These are phyloP conservation scores for Aquatica leii DNA, from an alignment of 2,888 invertebrate genomes.

Conservation along the genomic window DNA sequence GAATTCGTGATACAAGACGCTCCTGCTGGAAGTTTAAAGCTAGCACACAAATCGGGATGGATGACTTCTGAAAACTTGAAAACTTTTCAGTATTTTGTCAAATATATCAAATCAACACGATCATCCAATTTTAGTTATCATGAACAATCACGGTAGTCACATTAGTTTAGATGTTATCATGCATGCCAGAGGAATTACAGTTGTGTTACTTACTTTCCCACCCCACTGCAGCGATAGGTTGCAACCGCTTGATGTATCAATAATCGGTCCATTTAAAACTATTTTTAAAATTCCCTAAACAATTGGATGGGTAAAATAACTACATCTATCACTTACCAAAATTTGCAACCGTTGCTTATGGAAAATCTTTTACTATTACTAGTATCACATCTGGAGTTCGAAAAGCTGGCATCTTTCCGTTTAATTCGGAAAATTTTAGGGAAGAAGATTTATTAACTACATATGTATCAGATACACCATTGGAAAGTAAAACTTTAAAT, in stretches of 20 bases:
- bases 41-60: background rate
- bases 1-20: constrained; percentile 11
- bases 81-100: background rate
- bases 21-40: constrained; percentile 11
- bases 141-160: constrained; percentile 9
- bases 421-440: constrained; percentile 4
- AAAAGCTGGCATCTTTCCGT: constrained; percentile 9
- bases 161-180: constrained; percentile 6
- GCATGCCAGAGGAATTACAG: constrained; percentile 3
- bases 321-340: constrained; percentile 7
- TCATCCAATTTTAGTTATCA: constrained; percentile 11
- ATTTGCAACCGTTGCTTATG: constrained; percentile 8
- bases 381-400: no score
- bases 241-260: no score
- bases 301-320: background rate
- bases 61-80: background rate
- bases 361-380: constrained; percentile 11
- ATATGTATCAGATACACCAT: background rate
- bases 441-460: background rate
- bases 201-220: constrained; percentile 9
- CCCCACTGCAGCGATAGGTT: no score
- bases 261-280: constrained; percentile 6
- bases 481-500: no score
- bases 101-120: background rate
- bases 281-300: constrained; percentile 6